Percentiles rank a stretch among this genome's conserved stretches.
phyloP scores from a whole-genome alignment of 2,888 invertebrate species.

The Brachypalpus laphriformis region DNA sequence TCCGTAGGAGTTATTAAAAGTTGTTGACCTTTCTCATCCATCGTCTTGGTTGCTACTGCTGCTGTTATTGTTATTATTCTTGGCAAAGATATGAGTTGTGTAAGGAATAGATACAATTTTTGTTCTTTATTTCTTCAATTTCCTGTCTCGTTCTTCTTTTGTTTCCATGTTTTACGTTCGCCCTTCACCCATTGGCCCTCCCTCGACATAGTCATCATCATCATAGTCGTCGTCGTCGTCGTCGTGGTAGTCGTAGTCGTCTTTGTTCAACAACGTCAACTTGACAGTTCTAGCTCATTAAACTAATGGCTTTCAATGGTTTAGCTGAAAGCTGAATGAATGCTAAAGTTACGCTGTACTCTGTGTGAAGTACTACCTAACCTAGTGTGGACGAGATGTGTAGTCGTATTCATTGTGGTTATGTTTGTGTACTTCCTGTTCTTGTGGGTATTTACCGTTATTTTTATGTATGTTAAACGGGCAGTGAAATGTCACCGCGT shows the following conservation, averaged over 20 bases:
- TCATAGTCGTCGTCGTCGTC: too few species aligned
- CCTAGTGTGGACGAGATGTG: slow-evolving; percentile 12
- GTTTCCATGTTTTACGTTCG: slow-evolving; percentile 32
- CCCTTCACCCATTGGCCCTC: slow-evolving; percentile 60
- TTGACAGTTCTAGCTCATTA: slow-evolving; percentile 73
- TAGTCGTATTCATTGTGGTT: slow-evolving; percentile 53
- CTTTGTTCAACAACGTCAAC: slow-evolving; percentile 65
- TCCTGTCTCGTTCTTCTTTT: slow-evolving; percentile 33
- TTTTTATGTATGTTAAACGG: slow-evolving; percentile 70
- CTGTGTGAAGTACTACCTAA: slow-evolving; percentile 3
- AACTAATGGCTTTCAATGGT: slow-evolving; percentile 72
- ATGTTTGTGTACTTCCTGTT: slow-evolving; percentile 68
- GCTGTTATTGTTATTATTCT: slow-evolving; percentile 5
- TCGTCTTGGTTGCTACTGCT: not conserved
- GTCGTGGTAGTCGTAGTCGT: slow-evolving; percentile 11
- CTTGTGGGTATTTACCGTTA: slow-evolving; percentile 68
- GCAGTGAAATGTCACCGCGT: slow-evolving; percentile 64
- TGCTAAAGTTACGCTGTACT: slow-evolving; percentile 40
- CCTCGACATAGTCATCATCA: not conserved
- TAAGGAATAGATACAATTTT: slow-evolving; percentile 35
- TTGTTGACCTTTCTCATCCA: slow-evolving; percentile 67
- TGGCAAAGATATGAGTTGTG: slow-evolving; percentile 59
- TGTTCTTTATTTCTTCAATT: slow-evolving; percentile 29
- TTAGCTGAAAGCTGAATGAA: slow-evolving; percentile 55
- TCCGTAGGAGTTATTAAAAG: slow-evolving; percentile 41